Conservation (phyloP, 30 jellyfish, hydroid and myxozoan species). For the Pelagia noctiluca region DNA sequence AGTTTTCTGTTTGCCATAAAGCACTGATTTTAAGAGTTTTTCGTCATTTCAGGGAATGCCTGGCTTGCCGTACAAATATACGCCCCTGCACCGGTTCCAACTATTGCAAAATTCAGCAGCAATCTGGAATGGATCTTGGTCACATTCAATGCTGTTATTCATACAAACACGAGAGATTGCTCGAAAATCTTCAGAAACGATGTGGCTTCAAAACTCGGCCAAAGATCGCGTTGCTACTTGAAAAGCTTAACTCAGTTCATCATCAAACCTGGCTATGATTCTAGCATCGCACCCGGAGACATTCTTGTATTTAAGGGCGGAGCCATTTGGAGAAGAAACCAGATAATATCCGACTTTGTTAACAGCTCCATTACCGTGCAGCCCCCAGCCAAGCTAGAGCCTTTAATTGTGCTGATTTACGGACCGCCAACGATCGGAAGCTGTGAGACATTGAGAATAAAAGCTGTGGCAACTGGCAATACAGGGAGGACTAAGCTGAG, state of each 20-base stretch:
- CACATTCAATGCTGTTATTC: conserved; percentile 19
- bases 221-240: conserved; percentile 41
- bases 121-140: conserved; percentile 36
- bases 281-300: conserved; percentile 67
- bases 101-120: conserved; percentile 50
- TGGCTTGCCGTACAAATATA: conserved; percentile 44
- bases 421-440: conserved; percentile 72
- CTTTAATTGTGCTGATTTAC: conserved; percentile 28
- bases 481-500: conserved; percentile 62
- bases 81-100: conserved; percentile 73
- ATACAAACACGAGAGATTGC: conserved; percentile 15
- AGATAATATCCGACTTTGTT: conserved; percentile 13
- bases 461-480: conserved; percentile 53
- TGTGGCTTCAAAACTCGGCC: conserved; percentile 34
- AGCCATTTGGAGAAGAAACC: conserved; percentile 40
- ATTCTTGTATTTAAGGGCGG: neutral
- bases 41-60: conserved; percentile 9
- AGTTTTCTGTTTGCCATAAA: too few species aligned
- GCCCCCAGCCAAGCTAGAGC: conserved; percentile 31
- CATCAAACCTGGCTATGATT: conserved; percentile 36
- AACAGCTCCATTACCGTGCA: conserved; percentile 40
- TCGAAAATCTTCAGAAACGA: conserved; percentile 3
- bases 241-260: conserved; percentile 17
- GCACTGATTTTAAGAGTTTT: too few species aligned
- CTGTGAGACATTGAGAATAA: conserved; percentile 51